Conservation (phyloP, 2,888 invertebrate species). For the Lasioglossum pauxillum region DNA sequence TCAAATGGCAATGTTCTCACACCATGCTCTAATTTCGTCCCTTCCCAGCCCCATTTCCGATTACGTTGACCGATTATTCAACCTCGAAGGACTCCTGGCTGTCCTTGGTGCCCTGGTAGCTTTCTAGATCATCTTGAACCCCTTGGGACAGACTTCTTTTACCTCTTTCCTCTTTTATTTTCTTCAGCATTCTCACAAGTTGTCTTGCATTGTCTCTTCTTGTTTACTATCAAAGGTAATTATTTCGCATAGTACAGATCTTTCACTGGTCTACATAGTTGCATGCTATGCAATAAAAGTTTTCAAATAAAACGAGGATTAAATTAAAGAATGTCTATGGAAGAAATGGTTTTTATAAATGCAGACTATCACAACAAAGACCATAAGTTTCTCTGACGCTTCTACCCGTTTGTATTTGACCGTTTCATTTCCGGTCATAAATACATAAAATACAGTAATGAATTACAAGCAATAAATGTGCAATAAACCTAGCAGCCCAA, state of each 20-base stretch:
- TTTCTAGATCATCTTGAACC: conserved; percentile 74
- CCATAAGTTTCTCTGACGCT: too few relatives aligned
- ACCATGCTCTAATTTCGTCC: conserved; percentile 30
- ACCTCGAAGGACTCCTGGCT: conserved; percentile 43
- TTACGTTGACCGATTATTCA: conserved; percentile 11
- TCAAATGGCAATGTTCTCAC: not conserved
- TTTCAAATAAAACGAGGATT: too few relatives aligned
- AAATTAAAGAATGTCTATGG: too few relatives aligned
- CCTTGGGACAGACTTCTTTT: conserved; percentile 68
- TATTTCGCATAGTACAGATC: too few relatives aligned
- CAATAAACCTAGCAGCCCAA: not conserved
- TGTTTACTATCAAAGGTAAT: too few relatives aligned
- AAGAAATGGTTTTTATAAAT: not conserved
- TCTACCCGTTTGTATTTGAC: too few relatives aligned
- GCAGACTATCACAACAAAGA: not conserved
- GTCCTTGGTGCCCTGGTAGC: conserved; percentile 70
- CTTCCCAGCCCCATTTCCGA: conserved; percentile 31
- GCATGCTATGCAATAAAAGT: too few relatives aligned
- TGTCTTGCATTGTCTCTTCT: too few relatives aligned
- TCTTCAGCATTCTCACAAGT: not conserved
- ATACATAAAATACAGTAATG: too few relatives aligned
- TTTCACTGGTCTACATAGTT: too few relatives aligned
- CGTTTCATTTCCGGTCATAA: too few relatives aligned
- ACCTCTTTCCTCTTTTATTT: conserved; percentile 50
- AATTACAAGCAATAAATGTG: not conserved